These are phyloP conservation scores for Lampris incognitus DNA, from an alignment of 2,113 vertebrate genomes.

Conservation along the genomic window DNA sequence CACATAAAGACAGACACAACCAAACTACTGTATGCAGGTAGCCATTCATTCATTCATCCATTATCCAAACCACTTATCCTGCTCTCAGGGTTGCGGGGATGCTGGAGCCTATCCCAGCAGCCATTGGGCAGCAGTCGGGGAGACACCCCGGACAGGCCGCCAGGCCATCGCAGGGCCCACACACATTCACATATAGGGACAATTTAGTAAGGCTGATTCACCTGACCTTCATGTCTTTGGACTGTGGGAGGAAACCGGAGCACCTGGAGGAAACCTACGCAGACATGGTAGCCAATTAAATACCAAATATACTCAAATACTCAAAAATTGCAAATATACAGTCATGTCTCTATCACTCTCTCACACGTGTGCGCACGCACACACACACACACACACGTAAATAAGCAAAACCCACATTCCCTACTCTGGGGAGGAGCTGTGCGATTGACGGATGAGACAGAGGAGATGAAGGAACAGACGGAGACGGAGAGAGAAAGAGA, in stretches of 20 bases:
- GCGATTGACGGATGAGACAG: slow-evolving; percentile 43
- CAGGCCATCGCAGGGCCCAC: background rate
- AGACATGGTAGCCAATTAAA: no score
- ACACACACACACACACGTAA: slow-evolving; percentile 1
- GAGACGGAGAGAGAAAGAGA: slow-evolving; percentile 8
- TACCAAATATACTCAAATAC: no score
- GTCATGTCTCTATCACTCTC: background rate
- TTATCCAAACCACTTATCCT: background rate
- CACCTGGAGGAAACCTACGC: no score
- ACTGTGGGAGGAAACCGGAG: no score
- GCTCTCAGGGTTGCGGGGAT: background rate
- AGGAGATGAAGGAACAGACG: slow-evolving; percentile 41
- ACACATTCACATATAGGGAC: background rate
- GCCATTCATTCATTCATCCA: background rate
- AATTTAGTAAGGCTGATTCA: no score
- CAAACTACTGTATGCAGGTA: no score
- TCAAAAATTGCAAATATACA: no score
- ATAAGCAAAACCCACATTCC: no score
- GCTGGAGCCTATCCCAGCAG: no score
- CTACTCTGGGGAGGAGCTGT: slow-evolving; percentile 4
- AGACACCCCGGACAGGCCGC: no score
- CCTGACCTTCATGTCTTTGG: no score
- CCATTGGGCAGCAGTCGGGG: no score
- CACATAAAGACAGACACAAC: background rate
- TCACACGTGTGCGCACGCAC: background rate